Evolutionary conservation across 1,140 invertebrate genomes (phyloP), one percentile per base, ranked within the genome.

Genomic region (Hylaeus anthracinus): DNA sequence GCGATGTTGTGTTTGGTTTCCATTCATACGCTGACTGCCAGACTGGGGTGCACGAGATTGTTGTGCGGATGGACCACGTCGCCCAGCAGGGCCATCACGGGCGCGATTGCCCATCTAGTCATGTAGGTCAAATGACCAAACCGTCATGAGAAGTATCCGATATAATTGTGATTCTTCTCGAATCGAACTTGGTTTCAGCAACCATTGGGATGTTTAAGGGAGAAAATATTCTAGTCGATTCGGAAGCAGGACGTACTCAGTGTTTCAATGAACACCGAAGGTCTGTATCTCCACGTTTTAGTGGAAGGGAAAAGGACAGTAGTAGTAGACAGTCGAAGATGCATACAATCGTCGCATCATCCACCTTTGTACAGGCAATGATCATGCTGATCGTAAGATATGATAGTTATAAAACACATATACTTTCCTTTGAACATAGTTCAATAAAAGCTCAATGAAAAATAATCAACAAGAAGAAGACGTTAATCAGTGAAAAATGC

Each of bases 1-100:
- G 92, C 92, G 93, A 92, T 92, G 91, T 86, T 93, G 92, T 90
- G 87, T 93, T 94, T 93, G 93, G 91, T 92, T 93, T 92, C 93
- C 93, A 90, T 93, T 93, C 90, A 91, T 92, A 92, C 92, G 93
- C 90, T 94, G 93, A 89, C 91, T 92, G 91, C 92, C 93, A 89
- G 92, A 93, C 90, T 91, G 90, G 90, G 87, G 84, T 86, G 90
- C 88, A 93, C 92, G 92, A 92, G 91, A 92, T 90, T 92, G 91
- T 92, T 91, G 91, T 91, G 89, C 86, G 86, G 91, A 91, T 89
- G 89, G 92, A 91, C 92, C 92, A 88, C 92, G 93, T 91, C 93
- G 92, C 88, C 92, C 92, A 91, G 88, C 91, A 89, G 90, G 88
- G 89, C 92, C 91, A 90, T 94, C 92, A 89, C 92, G 93, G 91